Evolutionary conservation across 2,888 invertebrate genomes (phyloP).

Genomic region (Deilephila elpenor): DNA sequence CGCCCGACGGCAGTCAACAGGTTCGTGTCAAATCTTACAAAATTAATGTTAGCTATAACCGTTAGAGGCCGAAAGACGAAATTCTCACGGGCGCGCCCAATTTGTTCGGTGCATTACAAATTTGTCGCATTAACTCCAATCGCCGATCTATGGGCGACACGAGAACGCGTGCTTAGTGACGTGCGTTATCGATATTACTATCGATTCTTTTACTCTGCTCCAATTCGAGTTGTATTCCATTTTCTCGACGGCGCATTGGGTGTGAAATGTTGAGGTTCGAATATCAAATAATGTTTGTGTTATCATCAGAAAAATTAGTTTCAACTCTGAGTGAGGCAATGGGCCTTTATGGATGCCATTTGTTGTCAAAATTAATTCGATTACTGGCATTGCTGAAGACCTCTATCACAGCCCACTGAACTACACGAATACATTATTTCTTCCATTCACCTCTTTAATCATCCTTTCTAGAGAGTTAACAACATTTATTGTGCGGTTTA

Average conservation of each 20-base stretch:
- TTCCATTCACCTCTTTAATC: too few species aligned
- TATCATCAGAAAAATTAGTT: too few species aligned
- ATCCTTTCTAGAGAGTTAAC: too few species aligned
- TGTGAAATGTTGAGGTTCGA: too few species aligned
- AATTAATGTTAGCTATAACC: constrained; percentile 70
- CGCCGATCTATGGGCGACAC: constrained; percentile 38
- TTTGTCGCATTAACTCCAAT: constrained; percentile 69
- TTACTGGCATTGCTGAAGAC: too few species aligned
- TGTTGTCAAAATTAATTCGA: too few species aligned
- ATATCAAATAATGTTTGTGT: too few species aligned
- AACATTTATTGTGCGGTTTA: too few species aligned
- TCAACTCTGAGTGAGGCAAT: too few species aligned
- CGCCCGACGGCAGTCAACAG: constrained; percentile 56
- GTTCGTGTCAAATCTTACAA: constrained; percentile 72
- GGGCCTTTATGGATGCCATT: too few species aligned
- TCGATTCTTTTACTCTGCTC: constrained; percentile 3
- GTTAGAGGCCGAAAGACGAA: constrained; percentile 62
- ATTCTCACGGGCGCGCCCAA: constrained; percentile 74
- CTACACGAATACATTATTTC: too few species aligned
- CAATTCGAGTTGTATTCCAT: constrained; percentile 1
- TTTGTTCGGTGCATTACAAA: constrained; percentile 60
- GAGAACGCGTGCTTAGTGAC: constrained; percentile 31
- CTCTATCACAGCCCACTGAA: too few species aligned
- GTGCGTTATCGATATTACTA: constrained; percentile 17
- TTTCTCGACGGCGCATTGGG: not conserved